A percentile compares a stretch with the other conserved stretches of the same genome.
Evolutionary conservation across 2,113 vertebrate genomes (phyloP).

Genomic region (Zosterops japonicus): DNA sequence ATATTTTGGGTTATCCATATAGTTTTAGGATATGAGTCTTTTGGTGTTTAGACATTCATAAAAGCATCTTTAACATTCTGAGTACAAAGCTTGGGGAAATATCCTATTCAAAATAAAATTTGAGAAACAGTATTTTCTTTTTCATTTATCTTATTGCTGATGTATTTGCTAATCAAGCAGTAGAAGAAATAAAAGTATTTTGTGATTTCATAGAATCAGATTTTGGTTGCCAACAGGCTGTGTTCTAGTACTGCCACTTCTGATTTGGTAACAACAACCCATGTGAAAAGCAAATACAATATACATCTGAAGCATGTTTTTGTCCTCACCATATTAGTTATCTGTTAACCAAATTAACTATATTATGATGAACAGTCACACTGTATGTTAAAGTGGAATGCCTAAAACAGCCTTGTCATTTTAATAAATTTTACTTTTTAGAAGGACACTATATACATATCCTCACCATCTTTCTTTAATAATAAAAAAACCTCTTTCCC

Average conservation of each 20-base stretch:
- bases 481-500: neutral
- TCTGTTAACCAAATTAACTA: neutral
- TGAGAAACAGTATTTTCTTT: neutral
- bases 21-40: neutral
- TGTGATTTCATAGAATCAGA: neutral
- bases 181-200: neutral
- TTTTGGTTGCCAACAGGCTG: neutral
- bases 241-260: neutral
- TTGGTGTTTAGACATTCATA: neutral
- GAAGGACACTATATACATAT: neutral
- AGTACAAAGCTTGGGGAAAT: neutral
- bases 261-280: neutral
- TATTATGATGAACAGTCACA: neutral
- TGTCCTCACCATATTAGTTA: neutral
- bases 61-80: neutral
- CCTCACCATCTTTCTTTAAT: neutral
- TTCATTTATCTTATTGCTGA: neutral
- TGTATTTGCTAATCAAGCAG: neutral
- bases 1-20: neutral
- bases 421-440: neutral
- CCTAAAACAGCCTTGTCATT: neutral
- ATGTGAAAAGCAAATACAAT: neutral
- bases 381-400: neutral
- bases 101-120: neutral
- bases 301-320: neutral